Base-by-base conservation (phyloP, 1,140 invertebrate species). In the Anoplolepis gracilipes region DNA sequence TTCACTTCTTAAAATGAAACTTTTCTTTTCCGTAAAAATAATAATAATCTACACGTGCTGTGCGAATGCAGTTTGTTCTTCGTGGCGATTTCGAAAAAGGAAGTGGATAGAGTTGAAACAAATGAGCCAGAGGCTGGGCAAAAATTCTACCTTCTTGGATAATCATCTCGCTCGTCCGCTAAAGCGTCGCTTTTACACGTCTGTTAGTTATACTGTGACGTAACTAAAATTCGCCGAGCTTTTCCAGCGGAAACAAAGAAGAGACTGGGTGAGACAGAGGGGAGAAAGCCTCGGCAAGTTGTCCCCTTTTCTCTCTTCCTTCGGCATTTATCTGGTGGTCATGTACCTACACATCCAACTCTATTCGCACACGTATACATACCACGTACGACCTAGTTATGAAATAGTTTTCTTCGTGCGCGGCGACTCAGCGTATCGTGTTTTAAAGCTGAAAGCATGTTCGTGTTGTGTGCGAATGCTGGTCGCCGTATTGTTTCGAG, bases 361-460 rank as follows among this genome's bases (percentile, higher is more conserved):
- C 22, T 36, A 25, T 42, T 8, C 62, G 30, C 13, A 39, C 33
- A 79, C 46, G 5, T 22, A 55, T 4, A 36, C 61, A 0, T 39
- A 76, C 53, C 69, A 57, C 64, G 62, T 67, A 65, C 88, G 92
- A 91, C 90, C 88, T 79, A 92, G 87, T 91, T 92, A 88, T 87
- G 88, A 85, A 87, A 89, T 89, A 88, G 87, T 91, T 90, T 85
- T 81, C 86, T 77, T 69, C 70, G 67, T 49, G 49, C 84, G 46
- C 64, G 62, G 73, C 85, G 86, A 90, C 86, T 91, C 88, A 57
- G 77, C 77, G 67, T 91, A 92, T 92, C 88, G 87, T 87, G 87
- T 89, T 94, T 93, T 93, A 92, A 94, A 93, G 90, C 91, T 94
- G 93, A 94, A 94, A 94, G 93, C 93, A 92, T 93, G 93, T 88